phyloP scores from a whole-genome alignment of 2,113 vertebrate genomes.

The Megatriorchis doriae region DNA sequence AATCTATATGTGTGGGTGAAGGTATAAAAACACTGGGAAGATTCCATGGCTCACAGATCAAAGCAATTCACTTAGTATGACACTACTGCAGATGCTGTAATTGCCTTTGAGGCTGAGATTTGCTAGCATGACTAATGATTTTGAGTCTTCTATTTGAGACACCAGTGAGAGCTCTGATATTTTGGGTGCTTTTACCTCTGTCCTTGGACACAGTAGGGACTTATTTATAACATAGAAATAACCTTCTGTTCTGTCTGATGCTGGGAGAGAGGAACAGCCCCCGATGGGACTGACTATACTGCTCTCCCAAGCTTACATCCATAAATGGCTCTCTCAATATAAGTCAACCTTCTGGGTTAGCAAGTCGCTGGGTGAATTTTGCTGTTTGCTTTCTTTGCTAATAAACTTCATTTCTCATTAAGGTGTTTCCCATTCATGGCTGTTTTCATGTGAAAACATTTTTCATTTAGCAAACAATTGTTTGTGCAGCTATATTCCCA shows the following conservation, averaged over 20 bases:
- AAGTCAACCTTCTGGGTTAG: background rate
- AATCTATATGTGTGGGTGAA: slow-evolving; percentile 28
- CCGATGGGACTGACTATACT: background rate
- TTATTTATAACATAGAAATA: background rate
- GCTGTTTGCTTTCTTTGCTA: background rate
- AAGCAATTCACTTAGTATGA: slow-evolving; percentile 8
- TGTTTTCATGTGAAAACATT: background rate
- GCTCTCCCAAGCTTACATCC: background rate
- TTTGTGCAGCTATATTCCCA: background rate
- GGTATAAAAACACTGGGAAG: background rate
- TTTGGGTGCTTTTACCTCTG: background rate
- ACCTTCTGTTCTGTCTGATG: background rate
- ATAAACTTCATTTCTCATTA: background rate
- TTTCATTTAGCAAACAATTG: slow-evolving; percentile 22
- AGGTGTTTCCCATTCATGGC: background rate
- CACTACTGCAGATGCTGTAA: background rate
- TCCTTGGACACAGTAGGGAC: background rate
- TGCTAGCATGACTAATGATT: slow-evolving; percentile 4
- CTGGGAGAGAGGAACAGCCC: background rate
- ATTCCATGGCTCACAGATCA: slow-evolving; percentile 1
- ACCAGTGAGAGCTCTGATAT: background rate
- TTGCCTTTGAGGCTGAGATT: background rate
- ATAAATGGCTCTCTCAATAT: background rate
- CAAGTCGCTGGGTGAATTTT: background rate
- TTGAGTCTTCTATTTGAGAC: background rate